Conservation (phyloP, 1,140 invertebrate species). For the Oreohelix idahoensis region DNA sequence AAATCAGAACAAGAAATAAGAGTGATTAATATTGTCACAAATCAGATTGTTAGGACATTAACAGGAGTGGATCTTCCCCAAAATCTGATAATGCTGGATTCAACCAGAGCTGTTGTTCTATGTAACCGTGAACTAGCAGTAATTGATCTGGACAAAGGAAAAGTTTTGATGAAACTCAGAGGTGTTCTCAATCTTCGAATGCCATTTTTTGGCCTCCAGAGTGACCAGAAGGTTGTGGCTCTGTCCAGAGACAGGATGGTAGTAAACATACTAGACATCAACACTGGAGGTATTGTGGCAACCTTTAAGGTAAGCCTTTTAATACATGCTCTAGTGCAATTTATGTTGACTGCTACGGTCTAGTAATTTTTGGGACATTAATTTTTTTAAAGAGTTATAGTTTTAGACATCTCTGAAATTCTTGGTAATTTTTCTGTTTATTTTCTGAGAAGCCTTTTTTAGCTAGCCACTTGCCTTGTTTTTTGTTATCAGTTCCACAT, state of each 20-base stretch:
- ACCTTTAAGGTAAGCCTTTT: slow-evolving; percentile 30
- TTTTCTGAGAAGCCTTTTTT: no score
- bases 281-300: slow-evolving; percentile 37
- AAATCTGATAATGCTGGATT: slow-evolving; percentile 75
- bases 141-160: slow-evolving; percentile 84
- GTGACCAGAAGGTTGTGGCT: slow-evolving; percentile 84
- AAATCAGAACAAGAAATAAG: slow-evolving; percentile 83
- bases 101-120: slow-evolving; percentile 83
- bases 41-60: slow-evolving; percentile 80
- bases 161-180: slow-evolving; percentile 82
- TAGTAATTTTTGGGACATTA: no score
- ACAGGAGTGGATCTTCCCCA: slow-evolving; percentile 76
- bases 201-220: slow-evolving; percentile 89
- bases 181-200: slow-evolving; percentile 93
- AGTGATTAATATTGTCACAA: slow-evolving; percentile 79
- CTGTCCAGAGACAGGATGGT: slow-evolving; percentile 90
- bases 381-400: no score
- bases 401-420: no score
- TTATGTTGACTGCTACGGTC: no score
- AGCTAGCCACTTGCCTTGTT: no score
- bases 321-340: no score
- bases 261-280: slow-evolving; percentile 86
- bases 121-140: slow-evolving; percentile 85
- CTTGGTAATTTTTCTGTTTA: no score
- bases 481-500: no score